A percentile compares a stretch with the other conserved stretches of the same genome.
phyloP scores from a whole-genome alignment of 1,140 invertebrate genomes.

The Platyscapa corneri region DNA sequence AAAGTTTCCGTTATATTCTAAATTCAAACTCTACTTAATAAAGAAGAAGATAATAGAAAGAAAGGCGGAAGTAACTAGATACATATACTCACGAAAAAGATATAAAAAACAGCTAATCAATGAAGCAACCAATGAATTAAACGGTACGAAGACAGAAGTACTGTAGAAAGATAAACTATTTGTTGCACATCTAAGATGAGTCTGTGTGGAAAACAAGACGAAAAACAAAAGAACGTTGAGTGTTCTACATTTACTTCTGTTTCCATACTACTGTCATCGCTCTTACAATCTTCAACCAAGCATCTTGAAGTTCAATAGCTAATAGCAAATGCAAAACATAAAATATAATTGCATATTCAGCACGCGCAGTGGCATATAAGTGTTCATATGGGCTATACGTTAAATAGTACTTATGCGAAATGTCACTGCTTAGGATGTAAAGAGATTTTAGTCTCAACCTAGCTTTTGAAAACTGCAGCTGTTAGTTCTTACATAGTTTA shows the following conservation, averaged over 20 bases:
- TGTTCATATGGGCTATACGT: neutral
- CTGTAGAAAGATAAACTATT: slow-evolving; percentile 12
- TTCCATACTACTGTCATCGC: neutral
- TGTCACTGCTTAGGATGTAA: neutral
- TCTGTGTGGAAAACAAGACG: slow-evolving; percentile 43
- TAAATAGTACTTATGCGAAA: neutral
- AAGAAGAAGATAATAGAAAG: neutral
- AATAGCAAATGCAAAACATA: slow-evolving; percentile 14
- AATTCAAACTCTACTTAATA: too few relatives aligned
- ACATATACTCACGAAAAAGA: neutral
- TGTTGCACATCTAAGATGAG: slow-evolving; percentile 42
- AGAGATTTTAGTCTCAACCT: neutral
- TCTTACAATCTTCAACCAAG: neutral
- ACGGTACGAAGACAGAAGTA: neutral
- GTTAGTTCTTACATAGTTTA: too few relatives aligned
- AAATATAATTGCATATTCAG: slow-evolving; percentile 38
- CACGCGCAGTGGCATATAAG: neutral
- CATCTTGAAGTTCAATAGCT: slow-evolving; percentile 46
- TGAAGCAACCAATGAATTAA: too few relatives aligned
- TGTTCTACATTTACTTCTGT: neutral
- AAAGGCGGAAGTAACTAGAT: neutral
- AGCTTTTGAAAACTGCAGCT: neutral
- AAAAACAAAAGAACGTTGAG: slow-evolving; percentile 41
- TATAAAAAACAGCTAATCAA: too few relatives aligned
- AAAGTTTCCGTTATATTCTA: slow-evolving; percentile 8